These are phyloP conservation scores for Pristionchus entomophagus DNA, from an alignment of 2,888 invertebrate species.

Conservation along the genomic window DNA sequence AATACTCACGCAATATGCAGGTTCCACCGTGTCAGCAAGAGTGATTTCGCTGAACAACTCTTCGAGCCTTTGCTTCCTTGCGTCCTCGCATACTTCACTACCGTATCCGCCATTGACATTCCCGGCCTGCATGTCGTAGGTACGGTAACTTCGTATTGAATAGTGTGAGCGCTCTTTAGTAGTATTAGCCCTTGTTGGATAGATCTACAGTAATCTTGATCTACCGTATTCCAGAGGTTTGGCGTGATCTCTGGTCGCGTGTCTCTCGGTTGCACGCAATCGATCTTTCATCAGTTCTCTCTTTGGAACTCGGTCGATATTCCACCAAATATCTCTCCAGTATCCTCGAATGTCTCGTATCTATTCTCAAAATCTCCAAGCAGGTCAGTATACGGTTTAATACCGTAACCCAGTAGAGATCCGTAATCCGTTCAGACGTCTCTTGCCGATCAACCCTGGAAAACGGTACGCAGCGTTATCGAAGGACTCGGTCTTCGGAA, in stretches of 20 bases:
- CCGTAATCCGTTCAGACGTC: background rate
- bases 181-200: background rate
- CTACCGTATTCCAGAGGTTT: background rate
- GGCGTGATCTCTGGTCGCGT: background rate
- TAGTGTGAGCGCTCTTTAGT: background rate
- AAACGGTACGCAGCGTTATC: background rate
- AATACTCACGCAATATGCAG: background rate
- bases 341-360: background rate
- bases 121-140: background rate
- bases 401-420: no score
- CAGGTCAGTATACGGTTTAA: background rate
- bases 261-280: background rate
- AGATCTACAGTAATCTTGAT: background rate
- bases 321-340: background rate
- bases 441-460: slow-evolving; percentile 15
- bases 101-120: background rate
- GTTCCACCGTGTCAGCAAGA: background rate
- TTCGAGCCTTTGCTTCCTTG: background rate
- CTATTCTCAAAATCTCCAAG: background rate
- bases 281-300: no score
- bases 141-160: background rate
- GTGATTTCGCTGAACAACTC: background rate
- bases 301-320: no score
- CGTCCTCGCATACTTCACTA: background rate
- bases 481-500: slow-evolving; percentile 1